These are phyloP conservation scores for Eudasyphora cyanicolor DNA, from an alignment of 2,888 invertebrate species.

Conservation along the genomic window DNA sequence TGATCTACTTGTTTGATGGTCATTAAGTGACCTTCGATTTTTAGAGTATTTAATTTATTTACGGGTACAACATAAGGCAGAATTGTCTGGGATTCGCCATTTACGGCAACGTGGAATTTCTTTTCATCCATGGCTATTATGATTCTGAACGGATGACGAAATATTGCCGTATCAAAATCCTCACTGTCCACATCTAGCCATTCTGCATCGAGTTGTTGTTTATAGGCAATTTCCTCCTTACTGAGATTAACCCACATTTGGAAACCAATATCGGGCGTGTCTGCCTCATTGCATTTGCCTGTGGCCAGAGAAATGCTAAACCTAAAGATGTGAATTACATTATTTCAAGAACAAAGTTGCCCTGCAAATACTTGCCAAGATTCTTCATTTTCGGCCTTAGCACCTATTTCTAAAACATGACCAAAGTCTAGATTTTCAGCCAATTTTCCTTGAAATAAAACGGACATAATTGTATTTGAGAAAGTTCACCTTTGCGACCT, in stretches of 20 bases:
- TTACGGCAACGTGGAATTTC: constrained; percentile 34
- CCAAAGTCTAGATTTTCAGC: constrained; percentile 48
- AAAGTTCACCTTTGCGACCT: too few relatives aligned
- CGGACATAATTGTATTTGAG: constrained; percentile 43
- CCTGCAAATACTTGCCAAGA: constrained; percentile 53
- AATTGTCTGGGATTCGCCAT: not conserved
- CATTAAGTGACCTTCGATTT: constrained; percentile 40
- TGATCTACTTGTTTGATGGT: constrained; percentile 48
- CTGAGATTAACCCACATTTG: not conserved
- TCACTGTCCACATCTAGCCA: not conserved
- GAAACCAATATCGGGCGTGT: not conserved
- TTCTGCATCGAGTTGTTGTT: not conserved
- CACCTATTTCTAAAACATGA: constrained; percentile 46
- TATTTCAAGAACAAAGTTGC: too few relatives aligned
- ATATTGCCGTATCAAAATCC: not conserved
- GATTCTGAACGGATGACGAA: constrained; percentile 14
- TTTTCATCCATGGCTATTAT: constrained; percentile 23
- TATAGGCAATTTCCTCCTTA: not conserved
- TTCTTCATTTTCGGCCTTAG: constrained; percentile 47
- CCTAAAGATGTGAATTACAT: not conserved
- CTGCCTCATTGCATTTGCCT: not conserved
- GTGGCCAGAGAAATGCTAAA: not conserved
- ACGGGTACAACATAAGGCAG: not conserved
- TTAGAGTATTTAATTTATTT: not conserved
- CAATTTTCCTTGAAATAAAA: constrained; percentile 53